A percentile compares a stretch with the other conserved stretches of the same genome.
phyloP scores from a whole-genome alignment of 2,888 invertebrate species.

The Tineola bisselliella region DNA sequence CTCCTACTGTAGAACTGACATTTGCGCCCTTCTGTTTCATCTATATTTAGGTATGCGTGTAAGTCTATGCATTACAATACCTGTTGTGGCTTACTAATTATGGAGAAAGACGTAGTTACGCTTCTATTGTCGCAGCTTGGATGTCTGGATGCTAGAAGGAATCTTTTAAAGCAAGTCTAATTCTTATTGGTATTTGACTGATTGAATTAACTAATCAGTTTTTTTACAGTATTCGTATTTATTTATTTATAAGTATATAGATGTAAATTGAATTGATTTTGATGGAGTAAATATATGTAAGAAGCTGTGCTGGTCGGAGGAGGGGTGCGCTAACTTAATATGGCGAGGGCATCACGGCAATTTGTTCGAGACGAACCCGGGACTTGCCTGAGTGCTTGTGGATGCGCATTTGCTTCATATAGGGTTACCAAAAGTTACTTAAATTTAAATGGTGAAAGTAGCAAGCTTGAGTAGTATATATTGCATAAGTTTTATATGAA shows the following conservation, averaged over 20 bases:
- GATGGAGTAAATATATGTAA: neutral
- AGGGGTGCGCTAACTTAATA: conserved; percentile 57
- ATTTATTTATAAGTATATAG: neutral
- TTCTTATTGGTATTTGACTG: too few species aligned
- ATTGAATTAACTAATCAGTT: too few species aligned
- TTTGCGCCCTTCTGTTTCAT: conserved; percentile 36
- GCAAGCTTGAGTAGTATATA: neutral
- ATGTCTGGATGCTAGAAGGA: too few species aligned
- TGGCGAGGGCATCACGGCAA: conserved; percentile 61
- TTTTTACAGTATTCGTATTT: too few species aligned
- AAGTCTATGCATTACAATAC: neutral
- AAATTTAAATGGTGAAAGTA: neutral
- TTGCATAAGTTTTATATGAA: too few species aligned
- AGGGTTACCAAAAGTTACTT: conserved; percentile 33
- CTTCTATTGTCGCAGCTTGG: neutral
- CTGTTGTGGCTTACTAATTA: neutral
- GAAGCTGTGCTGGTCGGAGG: conserved; percentile 22
- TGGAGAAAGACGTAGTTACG: neutral
- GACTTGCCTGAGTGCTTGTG: conserved; percentile 42
- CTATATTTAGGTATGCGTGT: neutral
- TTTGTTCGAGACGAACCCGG: conserved; percentile 61
- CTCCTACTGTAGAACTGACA: conserved; percentile 47
- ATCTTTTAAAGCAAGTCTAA: too few species aligned
- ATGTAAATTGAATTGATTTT: neutral
- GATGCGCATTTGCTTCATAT: conserved; percentile 20